A percentile compares a stretch with the other conserved stretches of the same genome.
phyloP scores from a whole-genome alignment of 1,140 invertebrate species.

The Laodelphax striatellus region DNA sequence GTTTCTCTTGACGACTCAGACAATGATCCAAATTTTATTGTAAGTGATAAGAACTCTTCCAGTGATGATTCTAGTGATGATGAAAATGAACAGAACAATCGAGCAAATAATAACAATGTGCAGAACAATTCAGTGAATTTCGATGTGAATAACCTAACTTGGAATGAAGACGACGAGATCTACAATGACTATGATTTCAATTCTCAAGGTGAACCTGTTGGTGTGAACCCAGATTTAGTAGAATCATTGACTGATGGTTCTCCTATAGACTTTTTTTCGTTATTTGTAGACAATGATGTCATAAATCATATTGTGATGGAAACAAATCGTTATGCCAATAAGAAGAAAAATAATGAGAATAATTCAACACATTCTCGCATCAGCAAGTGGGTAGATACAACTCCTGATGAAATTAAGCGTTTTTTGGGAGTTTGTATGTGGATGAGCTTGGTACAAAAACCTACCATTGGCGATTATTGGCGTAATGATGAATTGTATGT shows the following conservation, averaged over 20 bases:
- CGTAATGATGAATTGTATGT: neutral
- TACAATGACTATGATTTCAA: neutral
- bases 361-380: neutral
- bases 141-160: neutral
- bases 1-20: neutral
- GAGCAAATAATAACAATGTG: too few species aligned
- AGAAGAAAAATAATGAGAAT: neutral
- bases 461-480: neutral
- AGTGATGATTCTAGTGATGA: neutral
- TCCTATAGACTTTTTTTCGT: neutral
- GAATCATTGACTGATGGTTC: neutral
- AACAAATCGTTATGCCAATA: neutral
- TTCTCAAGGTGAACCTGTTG: neutral
- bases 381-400: neutral
- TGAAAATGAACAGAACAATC: too few species aligned
- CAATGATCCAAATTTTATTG: neutral
- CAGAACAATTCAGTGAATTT: too few species aligned
- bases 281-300: neutral
- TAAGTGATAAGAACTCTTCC: neutral
- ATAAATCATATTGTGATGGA: neutral
- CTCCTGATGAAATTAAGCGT: neutral
- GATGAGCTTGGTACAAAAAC: neutral
- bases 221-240: neutral
- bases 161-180: neutral
- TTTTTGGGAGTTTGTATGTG: neutral